Evolutionary conservation across 2,888 invertebrate species (phyloP), one percentile per base, ranked within the genome.

Genomic region (Heliothis peltigera): DNA sequence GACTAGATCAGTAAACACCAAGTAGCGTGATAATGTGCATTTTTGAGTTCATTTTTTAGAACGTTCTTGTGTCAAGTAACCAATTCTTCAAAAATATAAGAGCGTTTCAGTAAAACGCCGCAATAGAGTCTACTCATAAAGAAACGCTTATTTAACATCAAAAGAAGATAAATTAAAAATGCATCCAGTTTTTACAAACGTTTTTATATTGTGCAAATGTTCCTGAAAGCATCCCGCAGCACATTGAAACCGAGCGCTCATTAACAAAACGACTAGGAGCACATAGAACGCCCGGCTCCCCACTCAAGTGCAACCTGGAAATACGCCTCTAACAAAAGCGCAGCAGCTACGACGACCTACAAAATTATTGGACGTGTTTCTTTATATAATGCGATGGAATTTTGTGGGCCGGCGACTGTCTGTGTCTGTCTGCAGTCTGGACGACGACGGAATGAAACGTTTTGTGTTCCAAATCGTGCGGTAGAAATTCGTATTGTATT

Each of bases 211-310:
- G 79, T 63, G 67, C 64, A 77, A 80, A 82, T 81, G 73, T 80
- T 75, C 60, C 63, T 78, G 79, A 79, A 79, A 78, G 75, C 71
- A 52, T 62, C 62, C 74, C 75, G 65, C 71, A 53, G 61, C 57
- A 70, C 77, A 75, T 70, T 71, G 73, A 70, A 68, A 66, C 60
- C 77, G 73, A 72, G 78, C 84, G 78, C 83, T 84, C 85, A 83
- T 86, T 83, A 84, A 84, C 81, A 82, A 81, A 86, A 81, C 83
- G 77, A 82, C 79, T 64, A 65, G 70, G 66, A 67, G 74, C 59
- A 68, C 63, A 71, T 74, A 77, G 64, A 69, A 68, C 66, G 72
- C 25, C 47, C 48, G 47, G 66, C 63, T 53, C 63, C 47, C 55
- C 56, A 49, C 67, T 77, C 72, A 69, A 81, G 57, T 73, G 72